These are phyloP conservation scores for Gryon sp. DNA, from an alignment of 1,140 invertebrate genomes.

Conservation along the genomic window DNA sequence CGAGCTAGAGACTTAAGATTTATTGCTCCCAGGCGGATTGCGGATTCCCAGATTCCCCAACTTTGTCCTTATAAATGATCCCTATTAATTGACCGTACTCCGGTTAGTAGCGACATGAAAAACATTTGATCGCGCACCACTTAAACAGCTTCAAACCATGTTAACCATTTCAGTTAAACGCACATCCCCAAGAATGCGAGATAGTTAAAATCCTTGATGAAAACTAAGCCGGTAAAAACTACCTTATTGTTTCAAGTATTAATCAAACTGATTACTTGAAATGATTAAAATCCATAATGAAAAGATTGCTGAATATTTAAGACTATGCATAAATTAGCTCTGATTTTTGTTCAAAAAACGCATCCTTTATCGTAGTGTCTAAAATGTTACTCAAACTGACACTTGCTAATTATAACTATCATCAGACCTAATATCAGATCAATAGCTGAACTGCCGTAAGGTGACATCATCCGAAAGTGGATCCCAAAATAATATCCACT, in stretches of 20 bases:
- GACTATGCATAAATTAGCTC: background rate
- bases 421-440: slow-evolving; percentile 19
- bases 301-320: too few relatives aligned
- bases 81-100: slow-evolving; percentile 78
- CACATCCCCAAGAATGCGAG: background rate
- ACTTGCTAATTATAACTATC: slow-evolving; percentile 14
- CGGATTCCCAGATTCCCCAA: slow-evolving; percentile 78
- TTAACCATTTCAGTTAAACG: slow-evolving; percentile 20
- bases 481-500: slow-evolving; percentile 48
- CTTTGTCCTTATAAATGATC: slow-evolving; percentile 79
- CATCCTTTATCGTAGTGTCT: too few relatives aligned
- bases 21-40: slow-evolving; percentile 77
- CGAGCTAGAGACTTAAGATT: slow-evolving; percentile 75
- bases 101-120: slow-evolving; percentile 56
- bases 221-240: too few relatives aligned
- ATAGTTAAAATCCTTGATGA: too few relatives aligned
- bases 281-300: too few relatives aligned
- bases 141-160: slow-evolving; percentile 37
- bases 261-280: background rate
- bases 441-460: slow-evolving; percentile 33
- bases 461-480: slow-evolving; percentile 37
- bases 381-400: background rate
- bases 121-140: slow-evolving; percentile 59
- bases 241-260: too few relatives aligned
- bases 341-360: background rate